Evolutionary conservation across 1,140 invertebrate genomes (phyloP).

Genomic region (Tetramorium parvispinum): DNA sequence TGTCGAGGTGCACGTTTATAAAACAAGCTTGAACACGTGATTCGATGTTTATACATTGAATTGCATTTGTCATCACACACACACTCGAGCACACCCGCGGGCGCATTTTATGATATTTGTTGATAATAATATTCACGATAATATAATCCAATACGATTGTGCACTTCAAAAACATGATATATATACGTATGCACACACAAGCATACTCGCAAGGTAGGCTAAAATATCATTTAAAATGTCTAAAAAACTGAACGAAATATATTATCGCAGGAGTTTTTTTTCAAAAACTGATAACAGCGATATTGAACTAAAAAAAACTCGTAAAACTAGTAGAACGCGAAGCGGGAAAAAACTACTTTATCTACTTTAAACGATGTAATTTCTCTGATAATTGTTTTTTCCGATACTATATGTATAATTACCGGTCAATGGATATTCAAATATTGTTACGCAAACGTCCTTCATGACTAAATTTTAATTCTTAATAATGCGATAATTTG

Average conservation of each 20-base stretch:
- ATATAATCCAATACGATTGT: neutral
- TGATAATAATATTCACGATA: slow-evolving; percentile 1
- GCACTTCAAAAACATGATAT: neutral
- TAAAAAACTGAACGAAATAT: neutral
- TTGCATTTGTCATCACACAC: neutral
- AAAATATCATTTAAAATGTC: neutral
- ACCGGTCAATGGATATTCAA: neutral
- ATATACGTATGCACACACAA: too few species aligned
- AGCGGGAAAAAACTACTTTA: neutral
- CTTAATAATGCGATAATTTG: neutral
- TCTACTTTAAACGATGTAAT: neutral
- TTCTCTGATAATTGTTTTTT: neutral
- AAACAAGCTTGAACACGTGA: neutral
- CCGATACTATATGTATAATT: neutral
- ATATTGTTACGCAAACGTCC: neutral
- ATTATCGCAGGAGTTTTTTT: neutral
- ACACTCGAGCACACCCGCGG: too few species aligned
- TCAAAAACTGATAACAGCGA: neutral
- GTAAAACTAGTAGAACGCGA: neutral
- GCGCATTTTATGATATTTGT: slow-evolving; percentile 30
- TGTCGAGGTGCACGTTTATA: neutral
- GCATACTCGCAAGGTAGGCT: neutral
- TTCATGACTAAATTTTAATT: neutral
- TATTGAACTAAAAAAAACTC: neutral
- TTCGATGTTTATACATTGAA: neutral